Conservation (phyloP, 2,113 vertebrate genomes). For the Dipodomys merriami region DNA sequence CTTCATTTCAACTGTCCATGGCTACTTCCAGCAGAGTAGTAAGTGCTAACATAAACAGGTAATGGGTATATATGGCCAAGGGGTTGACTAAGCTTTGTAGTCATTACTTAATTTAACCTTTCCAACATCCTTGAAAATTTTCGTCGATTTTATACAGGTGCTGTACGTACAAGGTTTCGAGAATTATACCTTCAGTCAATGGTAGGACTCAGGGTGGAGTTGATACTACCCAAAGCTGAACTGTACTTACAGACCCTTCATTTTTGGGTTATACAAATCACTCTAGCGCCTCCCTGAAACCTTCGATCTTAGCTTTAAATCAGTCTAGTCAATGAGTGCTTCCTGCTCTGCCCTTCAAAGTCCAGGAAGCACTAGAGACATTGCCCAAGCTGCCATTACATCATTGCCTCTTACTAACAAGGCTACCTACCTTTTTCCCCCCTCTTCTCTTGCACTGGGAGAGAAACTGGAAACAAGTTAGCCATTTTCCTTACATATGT, state of each 20-base stretch:
- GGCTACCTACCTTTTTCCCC: not conserved
- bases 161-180: not conserved
- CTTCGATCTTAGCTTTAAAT: not conserved
- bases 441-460: not conserved
- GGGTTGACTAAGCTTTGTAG: not conserved
- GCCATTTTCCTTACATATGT: not conserved
- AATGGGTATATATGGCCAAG: not conserved
- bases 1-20: not conserved
- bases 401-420: not conserved
- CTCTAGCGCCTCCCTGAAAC: not conserved
- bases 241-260: not conserved
- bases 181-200: not conserved
- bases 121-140: not conserved
- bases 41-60: not conserved
- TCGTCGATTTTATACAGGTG: not conserved
- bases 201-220: not conserved
- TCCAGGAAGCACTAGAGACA: not conserved
- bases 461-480: not conserved
- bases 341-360: not conserved
- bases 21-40: not conserved
- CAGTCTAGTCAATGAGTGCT: not conserved
- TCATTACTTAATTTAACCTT: conserved; percentile 30
- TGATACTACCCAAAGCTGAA: not conserved
- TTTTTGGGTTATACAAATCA: not conserved
- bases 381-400: not conserved